Evolutionary conservation across 2,888 invertebrate genomes (phyloP), one percentile per base, ranked within the genome.

Genomic region (Leucoptera coffeella): DNA sequence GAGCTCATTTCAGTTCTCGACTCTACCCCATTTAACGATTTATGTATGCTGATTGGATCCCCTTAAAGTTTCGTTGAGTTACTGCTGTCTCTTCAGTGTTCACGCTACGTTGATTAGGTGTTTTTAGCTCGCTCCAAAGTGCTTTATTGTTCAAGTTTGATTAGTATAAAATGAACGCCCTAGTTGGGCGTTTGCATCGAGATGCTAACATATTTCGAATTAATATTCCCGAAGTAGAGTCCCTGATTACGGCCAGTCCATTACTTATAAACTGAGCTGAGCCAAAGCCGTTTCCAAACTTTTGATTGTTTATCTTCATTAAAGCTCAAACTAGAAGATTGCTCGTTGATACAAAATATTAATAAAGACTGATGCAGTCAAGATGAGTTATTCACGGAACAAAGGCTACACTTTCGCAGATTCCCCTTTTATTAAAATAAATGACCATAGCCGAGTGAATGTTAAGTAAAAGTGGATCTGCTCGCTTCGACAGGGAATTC

Each of bases 101-200:
- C 37, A 35, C 34, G 31, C 36, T 33, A 34, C 37, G 33, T 45
- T 55, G 54, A 54, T 54, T 53, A 53, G 49, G 45, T 52, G 47
- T 50, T 50, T 46, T 45, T 42, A 46, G 43, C 41, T 22, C 22
- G 22, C 27, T 27, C 27, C 33, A 30, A 38, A 38, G 40, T 45
- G 50, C 45, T 52, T 51, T 50, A 54, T 52, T 50, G 51, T 47
- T 39, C 38, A 55, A 55, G 44, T 58, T 55, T 52, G 54, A 58
- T 55, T 55, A 50, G 51, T 50, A 49, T 49, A 48, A 48, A 47
- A 52, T 48, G 43, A 41, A 41, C 44, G 41, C 37, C 38, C 42
- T 35, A 22, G 38, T 37, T 37, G 41, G 42, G 33, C 41, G 39
- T n/a, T n/a, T n/a, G n/a, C n/a, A n/a, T n/a, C n/a, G n/a, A n/a